Evolutionary conservation across 2,888 invertebrate species (phyloP).

Genomic region (Cepaea hortensis): DNA sequence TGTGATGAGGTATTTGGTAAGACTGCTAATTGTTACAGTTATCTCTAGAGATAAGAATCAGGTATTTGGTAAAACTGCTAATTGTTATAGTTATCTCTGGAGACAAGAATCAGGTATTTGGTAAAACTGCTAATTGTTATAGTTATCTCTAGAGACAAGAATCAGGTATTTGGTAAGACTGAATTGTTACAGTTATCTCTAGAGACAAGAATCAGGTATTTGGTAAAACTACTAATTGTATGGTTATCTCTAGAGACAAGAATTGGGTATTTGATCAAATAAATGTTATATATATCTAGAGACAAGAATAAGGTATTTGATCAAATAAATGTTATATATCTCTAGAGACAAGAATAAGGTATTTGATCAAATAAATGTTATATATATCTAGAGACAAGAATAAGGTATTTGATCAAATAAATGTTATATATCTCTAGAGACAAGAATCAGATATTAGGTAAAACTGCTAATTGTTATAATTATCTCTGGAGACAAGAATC

Average conservation of each 20-base stretch:
- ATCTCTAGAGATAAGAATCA: slow-evolving; percentile 55
- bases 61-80: slow-evolving; percentile 42
- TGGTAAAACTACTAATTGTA: not conserved
- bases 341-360: not conserved
- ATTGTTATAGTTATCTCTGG: not conserved
- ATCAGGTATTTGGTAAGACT: slow-evolving; percentile 53
- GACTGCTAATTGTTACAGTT: too few species aligned
- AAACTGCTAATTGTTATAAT: too few species aligned
- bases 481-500: not conserved
- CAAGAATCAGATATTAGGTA: not conserved
- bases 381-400: not conserved
- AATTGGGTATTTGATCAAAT: slow-evolving; percentile 26
- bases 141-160: slow-evolving; percentile 49
- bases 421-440: not conserved
- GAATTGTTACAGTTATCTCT: too few species aligned
- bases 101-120: not conserved
- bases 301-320: slow-evolving; percentile 56
- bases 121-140: not conserved
- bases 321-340: not conserved
- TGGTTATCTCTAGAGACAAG: not conserved
- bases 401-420: slow-evolving; percentile 5
- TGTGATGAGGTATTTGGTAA: too few species aligned
- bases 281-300: too few species aligned
- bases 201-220: not conserved
- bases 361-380: not conserved